Evolutionary conservation across 2,888 invertebrate genomes (phyloP), one percentile per base, ranked within the genome.

Genomic region (Catocala fraxini): DNA sequence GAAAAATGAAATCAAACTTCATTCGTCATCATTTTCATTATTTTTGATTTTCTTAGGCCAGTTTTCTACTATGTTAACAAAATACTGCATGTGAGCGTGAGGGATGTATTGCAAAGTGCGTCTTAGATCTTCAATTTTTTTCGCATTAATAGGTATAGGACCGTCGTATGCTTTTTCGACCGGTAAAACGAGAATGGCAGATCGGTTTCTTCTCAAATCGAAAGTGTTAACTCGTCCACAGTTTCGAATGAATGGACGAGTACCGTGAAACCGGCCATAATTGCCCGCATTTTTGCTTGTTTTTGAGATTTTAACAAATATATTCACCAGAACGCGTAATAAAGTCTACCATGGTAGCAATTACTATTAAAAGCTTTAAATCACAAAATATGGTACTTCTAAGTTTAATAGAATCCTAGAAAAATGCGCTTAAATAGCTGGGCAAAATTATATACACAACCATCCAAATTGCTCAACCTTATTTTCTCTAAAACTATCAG

Each of bases 81-180:
- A 58, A 58, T 48, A 52, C 13, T 58, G 45, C 39, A 34, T 46
- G 39, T 58, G 45, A 39, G 43, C 33, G 39, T 58, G 15, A 45
- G 52, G 51, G 13, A 58, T 51, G 39, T 58, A 58, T 39, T 51
- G 35, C 46, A 58, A 51, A 58, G 58, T 58, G 13, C 51, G 58
- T 58, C 51, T 58, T 9, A 58, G 46, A 51, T 58, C 51, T 45
- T 58, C 58, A 42, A 51, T 58, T n/a, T 58, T 15, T 58, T 58
- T 58, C 45, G 39, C 45, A 39, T 59, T 59, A 33, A 59, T 47
- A 51, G 59, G 59, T 48, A 59, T 12, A 59, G 47, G 35, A 52
- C 51, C 51, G 39, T 53, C 49, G 59, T 59, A 53, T 15, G 53
- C 53, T 43, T 53, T 53, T 47, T 59, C 58, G 11, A 12, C 47